Evolutionary conservation across 37 sponge, comb jelly and placozoan genomes (phyloP), one percentile per base, ranked within the genome.

Genomic region (Ianthella basta): DNA sequence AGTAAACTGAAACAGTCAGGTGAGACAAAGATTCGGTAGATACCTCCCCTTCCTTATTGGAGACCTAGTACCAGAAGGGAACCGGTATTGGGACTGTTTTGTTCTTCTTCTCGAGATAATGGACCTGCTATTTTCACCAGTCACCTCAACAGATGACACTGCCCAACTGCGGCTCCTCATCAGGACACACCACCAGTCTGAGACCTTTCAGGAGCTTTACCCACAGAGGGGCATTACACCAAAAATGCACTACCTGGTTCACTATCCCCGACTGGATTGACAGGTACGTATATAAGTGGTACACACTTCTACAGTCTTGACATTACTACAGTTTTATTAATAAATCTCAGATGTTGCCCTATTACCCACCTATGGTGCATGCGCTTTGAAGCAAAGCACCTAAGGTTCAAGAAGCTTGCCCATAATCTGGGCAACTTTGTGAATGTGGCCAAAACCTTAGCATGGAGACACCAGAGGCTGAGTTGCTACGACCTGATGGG

Each of bases 1-100:
- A 36, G 18, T 4, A 36, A 18, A 12, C 25, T 75, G 1, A 75
- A 75, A 15, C 78, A 75, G 53, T 40, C 78, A 75, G 78, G 78
- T 75, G 40, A 27, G 2, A n/a, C n/a, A n/a, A n/a, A n/a, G n/a
- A n/a, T n/a, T 93, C 6, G 90, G 66, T 54, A n/a, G 90, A 41
- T 55, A 64, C 24, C 78, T 89, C 18, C 94, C 94, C 20, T 39
- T 93, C 13, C 0, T 93, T 35, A 82, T 93, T 87, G 90, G 94
- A 0, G 72, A 85, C 32, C 59, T 73, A 1, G 83, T 93, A 55
- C 57, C 80, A 21, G 79, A 80, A 54, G 83, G 81, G 35, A 27
- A 93, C 41, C 59, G 0, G 1, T 15, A 87, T 33, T 93, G 87
- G 89, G 59, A 80, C 3, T 79, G 56, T 53, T 93, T 85, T 29